A percentile compares a stretch with the other conserved stretches of the same genome.
Evolutionary conservation across 2,113 vertebrate species (phyloP).

Genomic region (Neodon shergylaensis): DNA sequence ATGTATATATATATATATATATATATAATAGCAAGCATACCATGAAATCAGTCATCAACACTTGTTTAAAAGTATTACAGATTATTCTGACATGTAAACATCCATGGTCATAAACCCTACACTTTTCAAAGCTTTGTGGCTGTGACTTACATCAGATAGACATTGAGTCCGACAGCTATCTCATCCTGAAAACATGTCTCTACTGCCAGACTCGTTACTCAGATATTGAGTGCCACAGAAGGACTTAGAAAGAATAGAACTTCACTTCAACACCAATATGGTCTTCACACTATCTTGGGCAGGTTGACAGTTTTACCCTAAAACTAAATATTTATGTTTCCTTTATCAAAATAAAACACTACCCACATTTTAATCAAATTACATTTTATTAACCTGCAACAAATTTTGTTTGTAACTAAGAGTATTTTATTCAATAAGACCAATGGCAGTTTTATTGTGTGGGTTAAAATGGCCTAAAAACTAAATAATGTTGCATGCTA

Average conservation of each 20-base stretch:
- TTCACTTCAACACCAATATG: not conserved
- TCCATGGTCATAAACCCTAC: no score
- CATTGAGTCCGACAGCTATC: no score
- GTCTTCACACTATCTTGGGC: not conserved
- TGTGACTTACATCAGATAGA: not conserved
- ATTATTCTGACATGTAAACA: not conserved
- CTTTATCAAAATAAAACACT: conserved; percentile 16
- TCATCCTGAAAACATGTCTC: not conserved
- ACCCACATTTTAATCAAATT: not conserved
- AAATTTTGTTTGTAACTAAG: not conserved
- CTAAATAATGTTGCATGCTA: not conserved
- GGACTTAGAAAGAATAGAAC: not conserved
- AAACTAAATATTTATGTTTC: not conserved
- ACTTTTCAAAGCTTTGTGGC: not conserved
- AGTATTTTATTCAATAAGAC: not conserved
- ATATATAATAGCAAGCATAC: not conserved
- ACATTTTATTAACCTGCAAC: not conserved
- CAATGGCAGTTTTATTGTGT: not conserved
- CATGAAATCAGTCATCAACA: not conserved
- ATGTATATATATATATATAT: no score
- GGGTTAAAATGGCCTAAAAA: not conserved
- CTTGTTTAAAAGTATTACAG: not conserved
- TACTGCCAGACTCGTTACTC: not conserved
- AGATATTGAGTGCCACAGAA: not conserved
- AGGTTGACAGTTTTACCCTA: not conserved